Conservation (phyloP, 2,113 vertebrate species). For the Prunella himalayana region DNA sequence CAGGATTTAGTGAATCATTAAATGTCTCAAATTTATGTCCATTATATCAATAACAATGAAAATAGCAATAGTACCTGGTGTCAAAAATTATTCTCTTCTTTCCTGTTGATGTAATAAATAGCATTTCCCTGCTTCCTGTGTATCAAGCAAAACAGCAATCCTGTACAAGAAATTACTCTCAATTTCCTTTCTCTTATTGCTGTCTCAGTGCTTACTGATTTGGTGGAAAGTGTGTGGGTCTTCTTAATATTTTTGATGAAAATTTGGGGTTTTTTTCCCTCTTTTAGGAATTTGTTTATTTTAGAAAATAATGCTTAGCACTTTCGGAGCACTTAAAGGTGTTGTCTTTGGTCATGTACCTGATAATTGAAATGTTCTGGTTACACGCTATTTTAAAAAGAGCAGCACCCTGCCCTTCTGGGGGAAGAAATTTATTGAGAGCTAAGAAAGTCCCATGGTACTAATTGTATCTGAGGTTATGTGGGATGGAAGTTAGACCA, state of each 20-base stretch:
- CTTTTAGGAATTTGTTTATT: neutral
- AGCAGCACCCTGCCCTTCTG: neutral
- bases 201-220: neutral
- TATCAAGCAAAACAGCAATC: neutral
- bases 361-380: neutral
- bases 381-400: neutral
- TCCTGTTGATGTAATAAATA: neutral
- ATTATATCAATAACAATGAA: neutral
- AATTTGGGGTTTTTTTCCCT: rapidly evolving
- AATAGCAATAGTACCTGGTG: neutral
- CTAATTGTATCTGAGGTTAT: neutral
- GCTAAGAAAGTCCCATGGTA: neutral
- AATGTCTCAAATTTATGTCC: neutral
- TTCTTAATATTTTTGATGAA: neutral
- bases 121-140: neutral
- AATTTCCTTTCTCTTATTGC: neutral
- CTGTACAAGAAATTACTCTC: neutral
- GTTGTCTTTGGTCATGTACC: neutral
- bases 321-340: neutral
- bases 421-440: neutral
- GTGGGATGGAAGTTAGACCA: neutral
- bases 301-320: neutral
- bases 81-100: neutral
- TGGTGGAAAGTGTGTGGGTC: neutral
- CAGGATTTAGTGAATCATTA: neutral